Conservation (phyloP, 2,113 vertebrate genomes). For the Smithornis capensis region DNA sequence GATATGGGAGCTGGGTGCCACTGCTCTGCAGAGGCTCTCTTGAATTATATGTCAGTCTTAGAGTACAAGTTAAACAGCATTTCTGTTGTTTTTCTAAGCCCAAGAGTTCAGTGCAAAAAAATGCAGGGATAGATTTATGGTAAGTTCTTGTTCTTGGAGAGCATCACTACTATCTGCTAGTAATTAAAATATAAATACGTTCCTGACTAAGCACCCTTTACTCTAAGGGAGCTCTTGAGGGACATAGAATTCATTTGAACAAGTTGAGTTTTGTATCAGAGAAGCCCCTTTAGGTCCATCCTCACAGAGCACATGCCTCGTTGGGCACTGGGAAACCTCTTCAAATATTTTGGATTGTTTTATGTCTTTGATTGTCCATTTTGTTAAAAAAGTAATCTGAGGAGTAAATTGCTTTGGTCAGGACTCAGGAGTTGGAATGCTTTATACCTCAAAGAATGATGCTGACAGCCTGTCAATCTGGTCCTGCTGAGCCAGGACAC, state of each 20-base stretch:
- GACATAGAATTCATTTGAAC: neutral
- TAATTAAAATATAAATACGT: neutral
- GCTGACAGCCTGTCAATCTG: slow-evolving; percentile 33
- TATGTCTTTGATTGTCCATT: slow-evolving; percentile 16
- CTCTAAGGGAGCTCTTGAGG: neutral
- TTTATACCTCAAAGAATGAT: slow-evolving; percentile 8
- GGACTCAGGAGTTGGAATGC: neutral
- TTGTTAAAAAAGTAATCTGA: slow-evolving; percentile 40
- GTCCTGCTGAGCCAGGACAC: neutral
- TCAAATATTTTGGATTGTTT: neutral
- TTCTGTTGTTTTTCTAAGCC: neutral
- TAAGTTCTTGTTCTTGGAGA: neutral
- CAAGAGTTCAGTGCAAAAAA: neutral
- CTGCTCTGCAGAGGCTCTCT: neutral
- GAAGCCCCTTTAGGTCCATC: neutral
- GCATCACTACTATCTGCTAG: neutral
- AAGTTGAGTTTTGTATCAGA: neutral
- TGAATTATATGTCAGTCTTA: neutral
- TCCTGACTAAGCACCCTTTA: neutral
- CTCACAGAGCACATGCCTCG: neutral
- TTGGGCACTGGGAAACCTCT: neutral
- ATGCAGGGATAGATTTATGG: neutral
- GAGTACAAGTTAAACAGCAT: neutral
- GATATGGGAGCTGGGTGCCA: accelerated
- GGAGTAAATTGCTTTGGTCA: slow-evolving; percentile 42